phyloP scores from a whole-genome alignment of 53 echinoderm and acorn worm genomes.

The Crossaster papposus region DNA sequence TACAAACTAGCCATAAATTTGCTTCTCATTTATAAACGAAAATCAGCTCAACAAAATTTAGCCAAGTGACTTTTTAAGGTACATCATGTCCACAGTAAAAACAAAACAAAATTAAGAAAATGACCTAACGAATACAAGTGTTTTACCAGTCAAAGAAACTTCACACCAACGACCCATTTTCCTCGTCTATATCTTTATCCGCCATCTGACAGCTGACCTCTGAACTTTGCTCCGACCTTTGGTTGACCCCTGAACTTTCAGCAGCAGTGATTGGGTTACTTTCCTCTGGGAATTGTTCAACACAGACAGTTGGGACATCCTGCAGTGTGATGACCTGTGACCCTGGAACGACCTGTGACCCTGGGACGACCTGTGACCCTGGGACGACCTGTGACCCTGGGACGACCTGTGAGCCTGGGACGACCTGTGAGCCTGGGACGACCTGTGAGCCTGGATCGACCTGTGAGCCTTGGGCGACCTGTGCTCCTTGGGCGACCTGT shows the following conservation, averaged over 20 bases:
- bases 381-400: neutral
- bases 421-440: neutral
- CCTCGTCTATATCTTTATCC: slow-evolving; percentile 35
- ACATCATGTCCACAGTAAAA: neutral
- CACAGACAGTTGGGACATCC: too few relatives aligned
- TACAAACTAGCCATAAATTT: too few relatives aligned
- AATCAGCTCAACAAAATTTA: neutral
- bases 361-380: neutral
- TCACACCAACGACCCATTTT: slow-evolving; percentile 52
- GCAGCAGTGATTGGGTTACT: neutral
- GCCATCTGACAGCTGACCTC: slow-evolving; percentile 42
- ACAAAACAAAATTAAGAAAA: neutral
- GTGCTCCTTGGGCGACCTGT: slow-evolving; percentile 2
- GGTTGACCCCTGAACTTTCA: slow-evolving; percentile 4
- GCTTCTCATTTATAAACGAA: neutral
- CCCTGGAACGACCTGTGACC: neutral
- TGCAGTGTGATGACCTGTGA: too few relatives aligned
- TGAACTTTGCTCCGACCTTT: slow-evolving; percentile 16
- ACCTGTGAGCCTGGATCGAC: neutral
- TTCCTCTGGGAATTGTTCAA: too few relatives aligned
- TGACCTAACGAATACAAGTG: neutral
- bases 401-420: neutral
- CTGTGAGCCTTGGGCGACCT: slow-evolving; percentile 8
- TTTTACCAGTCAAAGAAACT: neutral
- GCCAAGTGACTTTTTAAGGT: neutral